Conservation (phyloP, 1,140 invertebrate genomes). For the Maniola jurtina region DNA sequence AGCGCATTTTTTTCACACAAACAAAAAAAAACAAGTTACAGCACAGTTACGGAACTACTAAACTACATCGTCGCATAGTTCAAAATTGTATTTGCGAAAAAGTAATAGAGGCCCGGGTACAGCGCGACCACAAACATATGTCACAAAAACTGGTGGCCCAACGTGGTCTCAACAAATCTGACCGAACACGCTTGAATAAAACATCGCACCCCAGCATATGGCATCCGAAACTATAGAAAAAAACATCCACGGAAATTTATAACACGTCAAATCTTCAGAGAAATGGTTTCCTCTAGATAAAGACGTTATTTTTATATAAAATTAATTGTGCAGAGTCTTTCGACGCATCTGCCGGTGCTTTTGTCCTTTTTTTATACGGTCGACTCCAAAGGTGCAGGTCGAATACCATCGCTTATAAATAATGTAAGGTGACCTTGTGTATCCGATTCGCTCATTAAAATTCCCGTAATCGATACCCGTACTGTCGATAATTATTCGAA, state of each 20-base stretch:
- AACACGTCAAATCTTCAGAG: slow-evolving; percentile 72
- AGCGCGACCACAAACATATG: slow-evolving; percentile 19
- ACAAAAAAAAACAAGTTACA: neutral
- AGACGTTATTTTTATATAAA: slow-evolving; percentile 72
- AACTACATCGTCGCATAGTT: neutral
- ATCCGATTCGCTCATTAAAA: slow-evolving; percentile 54
- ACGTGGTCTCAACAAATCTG: slow-evolving; percentile 39
- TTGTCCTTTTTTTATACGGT: slow-evolving; percentile 56
- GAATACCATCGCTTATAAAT: slow-evolving; percentile 22
- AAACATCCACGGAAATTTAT: slow-evolving; percentile 70
- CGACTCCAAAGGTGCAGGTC: slow-evolving; percentile 26
- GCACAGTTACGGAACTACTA: neutral
- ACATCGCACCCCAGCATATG: slow-evolving; percentile 55
- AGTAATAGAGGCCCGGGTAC: neutral
- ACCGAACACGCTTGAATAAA: slow-evolving; percentile 46
- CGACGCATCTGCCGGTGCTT: slow-evolving; percentile 62
- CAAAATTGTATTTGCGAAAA: slow-evolving; percentile 1
- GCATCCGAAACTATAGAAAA: slow-evolving; percentile 48
- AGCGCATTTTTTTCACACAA: neutral
- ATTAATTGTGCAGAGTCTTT: slow-evolving; percentile 69
- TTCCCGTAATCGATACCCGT: slow-evolving; percentile 61
- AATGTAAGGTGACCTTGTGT: slow-evolving; percentile 28
- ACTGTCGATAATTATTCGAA: slow-evolving; percentile 58
- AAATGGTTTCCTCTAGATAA: slow-evolving; percentile 74
- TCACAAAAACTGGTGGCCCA: slow-evolving; percentile 40